Conservation (phyloP, 2,888 invertebrate genomes). For the Proisotoma minuta region DNA sequence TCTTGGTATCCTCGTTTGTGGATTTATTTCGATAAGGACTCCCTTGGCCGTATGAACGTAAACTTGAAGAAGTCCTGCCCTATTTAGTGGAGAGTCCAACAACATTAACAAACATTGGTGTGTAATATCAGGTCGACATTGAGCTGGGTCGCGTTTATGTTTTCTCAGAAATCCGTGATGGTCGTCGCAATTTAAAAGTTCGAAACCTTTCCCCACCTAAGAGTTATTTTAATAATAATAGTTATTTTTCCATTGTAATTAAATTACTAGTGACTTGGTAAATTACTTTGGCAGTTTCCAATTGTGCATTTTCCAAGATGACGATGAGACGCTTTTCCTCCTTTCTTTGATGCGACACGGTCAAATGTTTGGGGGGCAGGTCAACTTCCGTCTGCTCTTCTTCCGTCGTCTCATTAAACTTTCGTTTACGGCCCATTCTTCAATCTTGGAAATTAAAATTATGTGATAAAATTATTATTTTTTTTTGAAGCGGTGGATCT, state of each 20-base stretch:
- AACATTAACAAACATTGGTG: constrained; percentile 97
- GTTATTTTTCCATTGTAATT: neutral
- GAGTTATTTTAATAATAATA: neutral
- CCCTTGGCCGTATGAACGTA: constrained; percentile 87
- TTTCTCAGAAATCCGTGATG: constrained; percentile 78
- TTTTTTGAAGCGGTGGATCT: too few relatives aligned
- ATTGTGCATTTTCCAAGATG: constrained; percentile 85
- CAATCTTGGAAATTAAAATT: too few relatives aligned
- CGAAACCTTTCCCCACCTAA: constrained; percentile 62
- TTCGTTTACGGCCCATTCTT: constrained; percentile 58
- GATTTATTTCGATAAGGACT: constrained; percentile 90
- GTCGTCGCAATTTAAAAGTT: constrained; percentile 89
- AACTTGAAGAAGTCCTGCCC: constrained; percentile 87
- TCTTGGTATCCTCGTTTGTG: constrained; percentile 92
- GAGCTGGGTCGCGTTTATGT: constrained; percentile 77
- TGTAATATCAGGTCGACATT: constrained; percentile 91
- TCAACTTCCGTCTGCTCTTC: constrained; percentile 65
- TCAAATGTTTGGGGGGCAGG: constrained; percentile 70
- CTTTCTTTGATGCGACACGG: constrained; percentile 70
- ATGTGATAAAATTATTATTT: too few relatives aligned
- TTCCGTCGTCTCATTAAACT: constrained; percentile 53
- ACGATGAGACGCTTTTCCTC: constrained; percentile 88
- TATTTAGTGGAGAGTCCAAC: constrained; percentile 93
- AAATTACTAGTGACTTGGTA: neutral
- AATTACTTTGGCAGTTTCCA: constrained; percentile 89